phyloP scores from a whole-genome alignment of 2,797 vertebrate species.

The Sebastes minor region DNA sequence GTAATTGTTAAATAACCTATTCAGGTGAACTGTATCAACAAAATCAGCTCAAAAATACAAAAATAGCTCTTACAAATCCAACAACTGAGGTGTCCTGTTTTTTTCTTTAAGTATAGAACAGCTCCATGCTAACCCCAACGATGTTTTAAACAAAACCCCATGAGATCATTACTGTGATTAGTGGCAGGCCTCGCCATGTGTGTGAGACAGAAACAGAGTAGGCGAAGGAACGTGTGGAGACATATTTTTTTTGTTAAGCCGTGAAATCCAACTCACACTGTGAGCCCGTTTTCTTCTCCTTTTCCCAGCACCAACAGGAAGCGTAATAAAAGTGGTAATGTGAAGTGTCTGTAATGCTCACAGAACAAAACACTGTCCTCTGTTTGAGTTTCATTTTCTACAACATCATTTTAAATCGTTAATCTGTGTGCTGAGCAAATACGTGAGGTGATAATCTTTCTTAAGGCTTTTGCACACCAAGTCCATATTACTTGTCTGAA shows the following conservation, averaged over 20 bases:
- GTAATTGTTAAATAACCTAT: neutral
- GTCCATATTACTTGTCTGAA: no score
- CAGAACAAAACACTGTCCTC: neutral
- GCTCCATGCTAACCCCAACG: neutral
- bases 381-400: neutral
- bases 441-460: neutral
- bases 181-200: neutral
- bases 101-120: neutral
- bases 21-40: neutral
- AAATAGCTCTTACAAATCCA: neutral
- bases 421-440: neutral
- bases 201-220: neutral
- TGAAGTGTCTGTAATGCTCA: slow-evolving; percentile 9
- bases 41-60: neutral
- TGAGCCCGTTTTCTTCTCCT: neutral
- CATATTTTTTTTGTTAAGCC: neutral
- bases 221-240: neutral
- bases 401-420: neutral
- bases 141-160: slow-evolving; percentile 12
- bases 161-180: neutral
- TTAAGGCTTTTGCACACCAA: neutral
- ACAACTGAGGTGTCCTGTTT: neutral
- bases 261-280: slow-evolving; percentile 10
- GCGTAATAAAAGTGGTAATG: slow-evolving; percentile 36
- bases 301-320: slow-evolving; percentile 37